These are phyloP conservation scores for Nothoprocta pentlandii DNA, from an alignment of 2,113 vertebrate species.

Conservation along the genomic window DNA sequence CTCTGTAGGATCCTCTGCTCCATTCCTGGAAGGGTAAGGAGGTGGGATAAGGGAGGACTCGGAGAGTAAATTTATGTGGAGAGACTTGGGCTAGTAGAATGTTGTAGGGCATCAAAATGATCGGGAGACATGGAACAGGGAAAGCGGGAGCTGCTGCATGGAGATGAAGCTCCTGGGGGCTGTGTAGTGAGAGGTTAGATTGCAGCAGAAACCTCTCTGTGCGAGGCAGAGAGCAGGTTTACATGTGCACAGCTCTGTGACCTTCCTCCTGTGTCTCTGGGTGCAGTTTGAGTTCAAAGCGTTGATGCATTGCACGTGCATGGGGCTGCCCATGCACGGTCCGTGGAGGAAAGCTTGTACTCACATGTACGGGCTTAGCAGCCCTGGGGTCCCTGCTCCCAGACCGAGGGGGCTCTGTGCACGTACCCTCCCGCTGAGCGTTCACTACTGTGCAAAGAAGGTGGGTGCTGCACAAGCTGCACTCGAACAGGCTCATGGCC, in stretches of 20 bases:
- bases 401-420: background rate
- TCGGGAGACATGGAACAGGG: background rate
- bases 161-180: background rate
- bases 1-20: background rate
- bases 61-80: background rate
- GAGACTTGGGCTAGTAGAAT: background rate
- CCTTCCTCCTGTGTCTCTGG: background rate
- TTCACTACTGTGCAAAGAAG: background rate
- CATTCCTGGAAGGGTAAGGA: background rate
- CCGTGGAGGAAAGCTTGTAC: background rate
- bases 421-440: background rate
- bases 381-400: background rate
- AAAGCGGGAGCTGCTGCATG: background rate
- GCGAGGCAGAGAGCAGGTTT: background rate
- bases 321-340: background rate
- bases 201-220: background rate
- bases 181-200: background rate
- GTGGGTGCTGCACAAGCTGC: background rate
- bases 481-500: background rate
- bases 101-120: background rate
- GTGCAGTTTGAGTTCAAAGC: background rate
- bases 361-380: background rate
- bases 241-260: background rate
- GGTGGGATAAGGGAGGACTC: background rate
- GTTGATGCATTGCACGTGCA: background rate